phyloP scores from a whole-genome alignment of 2,888 invertebrate species.

The Coelopa pilipes region DNA sequence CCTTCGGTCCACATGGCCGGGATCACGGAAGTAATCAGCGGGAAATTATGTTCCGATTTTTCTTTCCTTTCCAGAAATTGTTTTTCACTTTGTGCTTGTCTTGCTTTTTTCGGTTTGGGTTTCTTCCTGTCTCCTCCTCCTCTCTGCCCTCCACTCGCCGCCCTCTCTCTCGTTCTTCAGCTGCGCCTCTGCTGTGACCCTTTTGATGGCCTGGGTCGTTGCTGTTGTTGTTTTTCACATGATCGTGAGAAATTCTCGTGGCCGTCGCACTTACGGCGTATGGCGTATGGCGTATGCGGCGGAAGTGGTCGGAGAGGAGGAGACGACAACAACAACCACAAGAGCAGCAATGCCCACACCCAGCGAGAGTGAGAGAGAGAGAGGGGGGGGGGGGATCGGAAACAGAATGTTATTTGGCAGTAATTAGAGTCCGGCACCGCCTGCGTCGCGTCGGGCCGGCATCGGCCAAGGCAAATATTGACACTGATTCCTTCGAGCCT shows the following conservation, averaged over 20 bases:
- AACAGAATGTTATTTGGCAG: no score
- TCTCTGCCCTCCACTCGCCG: neutral
- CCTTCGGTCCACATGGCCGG: neutral
- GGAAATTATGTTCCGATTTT: slow-evolving; percentile 27
- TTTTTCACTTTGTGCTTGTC: slow-evolving; percentile 4
- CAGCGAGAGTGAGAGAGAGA: no score
- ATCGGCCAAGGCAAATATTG: no score
- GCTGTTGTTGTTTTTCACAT: slow-evolving; percentile 23
- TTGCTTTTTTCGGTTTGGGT: neutral
- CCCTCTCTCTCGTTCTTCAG: slow-evolving; percentile 9
- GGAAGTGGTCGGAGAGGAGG: neutral
- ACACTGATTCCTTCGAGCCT: no score
- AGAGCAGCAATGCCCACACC: neutral
- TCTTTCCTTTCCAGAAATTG: slow-evolving; percentile 11
- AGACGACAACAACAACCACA: neutral
- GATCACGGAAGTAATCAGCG: slow-evolving; percentile 32
- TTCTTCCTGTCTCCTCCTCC: slow-evolving; percentile 15
- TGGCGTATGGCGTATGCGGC: slow-evolving; percentile 9
- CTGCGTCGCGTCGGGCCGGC: no score
- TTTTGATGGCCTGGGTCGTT: slow-evolving; percentile 16
- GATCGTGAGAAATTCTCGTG: slow-evolving; percentile 36
- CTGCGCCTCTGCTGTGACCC: slow-evolving; percentile 1
- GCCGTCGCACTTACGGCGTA: slow-evolving; percentile 30
- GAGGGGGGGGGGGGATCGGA: no score
- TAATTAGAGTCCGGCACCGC: no score